phyloP scores from a whole-genome alignment of 2,113 vertebrate genomes.

The Corythaeola cristata region DNA sequence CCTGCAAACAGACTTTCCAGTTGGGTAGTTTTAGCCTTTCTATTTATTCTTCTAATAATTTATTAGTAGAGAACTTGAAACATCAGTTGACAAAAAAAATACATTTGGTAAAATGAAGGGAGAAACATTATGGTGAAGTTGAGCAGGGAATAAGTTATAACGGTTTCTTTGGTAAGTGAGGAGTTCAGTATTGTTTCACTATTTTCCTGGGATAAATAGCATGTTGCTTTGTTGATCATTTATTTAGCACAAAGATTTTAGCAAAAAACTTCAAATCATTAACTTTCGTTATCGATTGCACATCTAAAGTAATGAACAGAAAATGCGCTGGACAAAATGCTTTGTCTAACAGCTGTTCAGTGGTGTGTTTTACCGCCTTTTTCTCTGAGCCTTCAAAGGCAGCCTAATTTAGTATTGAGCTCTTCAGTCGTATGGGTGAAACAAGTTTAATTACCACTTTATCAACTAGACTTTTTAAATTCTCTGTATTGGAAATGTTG shows the following conservation, averaged over 20 bases:
- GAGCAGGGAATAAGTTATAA: slow-evolving; percentile 22
- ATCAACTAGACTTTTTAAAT: slow-evolving; percentile 71
- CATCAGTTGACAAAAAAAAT: not conserved
- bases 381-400: slow-evolving; percentile 76
- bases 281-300: slow-evolving; percentile 74
- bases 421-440: slow-evolving; percentile 76
- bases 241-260: slow-evolving; percentile 77
- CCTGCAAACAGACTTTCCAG: slow-evolving; percentile 22
- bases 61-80: not conserved
- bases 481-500: slow-evolving; percentile 70
- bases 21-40: slow-evolving; percentile 3
- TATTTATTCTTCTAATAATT: not conserved
- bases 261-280: slow-evolving; percentile 73
- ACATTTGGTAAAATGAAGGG: not conserved
- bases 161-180: slow-evolving; percentile 61
- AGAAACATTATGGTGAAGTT: not conserved
- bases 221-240: slow-evolving; percentile 77
- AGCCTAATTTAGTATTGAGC: slow-evolving; percentile 74
- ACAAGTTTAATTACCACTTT: slow-evolving; percentile 78
- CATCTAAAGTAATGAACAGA: slow-evolving; percentile 76
- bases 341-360: slow-evolving; percentile 78
- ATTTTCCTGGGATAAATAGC: slow-evolving; percentile 63
- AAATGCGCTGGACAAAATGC: slow-evolving; percentile 74
- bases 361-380: slow-evolving; percentile 80
- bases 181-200: slow-evolving; percentile 66